phyloP scores from a whole-genome alignment of 1,140 invertebrate genomes.

The Heliconius nattereri region DNA sequence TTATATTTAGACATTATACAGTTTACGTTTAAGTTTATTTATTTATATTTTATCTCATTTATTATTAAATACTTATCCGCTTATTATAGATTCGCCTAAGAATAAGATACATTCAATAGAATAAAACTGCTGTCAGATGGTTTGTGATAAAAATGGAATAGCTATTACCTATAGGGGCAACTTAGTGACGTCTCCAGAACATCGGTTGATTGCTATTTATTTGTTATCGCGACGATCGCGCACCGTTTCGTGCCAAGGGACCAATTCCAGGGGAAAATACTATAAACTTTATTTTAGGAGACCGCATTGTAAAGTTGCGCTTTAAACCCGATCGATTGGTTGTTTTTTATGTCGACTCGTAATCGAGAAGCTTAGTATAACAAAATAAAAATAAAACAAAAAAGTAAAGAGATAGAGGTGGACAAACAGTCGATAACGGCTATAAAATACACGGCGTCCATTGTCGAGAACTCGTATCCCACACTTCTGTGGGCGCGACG shows the following conservation, averaged over 20 bases:
- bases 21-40: neutral
- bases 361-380: conserved; percentile 37
- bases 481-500: conserved; percentile 31
- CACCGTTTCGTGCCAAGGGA: conserved; percentile 43
- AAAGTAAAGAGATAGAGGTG: conserved; percentile 24
- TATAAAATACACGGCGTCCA: conserved; percentile 40
- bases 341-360: conserved; percentile 29
- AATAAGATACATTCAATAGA: neutral
- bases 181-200: conserved; percentile 54
- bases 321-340: conserved; percentile 27
- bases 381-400: conserved; percentile 37
- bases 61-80: too few relatives aligned
- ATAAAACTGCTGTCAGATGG: conserved; percentile 2
- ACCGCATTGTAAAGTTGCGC: conserved; percentile 32
- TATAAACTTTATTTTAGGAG: conserved; percentile 41
- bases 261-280: conserved; percentile 41
- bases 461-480: conserved; percentile 32
- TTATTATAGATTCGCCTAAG: neutral
- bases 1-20: neutral
- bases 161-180: conserved; percentile 34
- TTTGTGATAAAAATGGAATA: conserved; percentile 37
- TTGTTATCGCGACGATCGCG: conserved; percentile 54
- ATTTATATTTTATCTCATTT: neutral
- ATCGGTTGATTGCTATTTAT: conserved; percentile 65
- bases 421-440: conserved; percentile 34